Evolutionary conservation across 2,113 vertebrate species (phyloP), one percentile per base, ranked within the genome.

Genomic region (Calidris pugnax): DNA sequence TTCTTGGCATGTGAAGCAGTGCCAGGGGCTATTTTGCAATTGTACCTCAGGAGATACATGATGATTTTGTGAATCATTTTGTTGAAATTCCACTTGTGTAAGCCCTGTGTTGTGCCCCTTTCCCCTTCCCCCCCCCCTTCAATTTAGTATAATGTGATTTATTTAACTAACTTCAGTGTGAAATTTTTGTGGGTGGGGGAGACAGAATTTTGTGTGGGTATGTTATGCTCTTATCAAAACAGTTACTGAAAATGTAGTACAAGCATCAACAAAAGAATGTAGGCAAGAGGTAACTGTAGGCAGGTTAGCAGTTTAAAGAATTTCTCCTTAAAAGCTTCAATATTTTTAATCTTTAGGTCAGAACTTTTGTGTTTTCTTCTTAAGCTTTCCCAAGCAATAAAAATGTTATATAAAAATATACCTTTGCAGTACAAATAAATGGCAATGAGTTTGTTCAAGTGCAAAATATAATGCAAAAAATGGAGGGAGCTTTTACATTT

Each of bases 51-150:
- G 67, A 82, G 14, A 55, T 37, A 39, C 7, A 2, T 21, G 14
- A 39, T 45, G 24, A 35, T 72, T 60, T 82, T 5, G 1, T 71
- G 27, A 66, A 83, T 67, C 2, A 33, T 82, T 74, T 37, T 56
- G 22, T 56, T 82, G 33, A 53, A 56, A 77, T 81, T 74, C 35
- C 22, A 19, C 17, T 71, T 51, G 17, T 56, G 16, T 77, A 56
- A 87, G 10, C 28, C 8, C 16, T 55, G 6, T 30, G 5, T 48
- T 7, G 6, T 21, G 7, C 21, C 2, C 12, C 9, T 2, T 2
- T 18, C 15, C 26, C 45, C 19, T 7, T 19, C 45, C 7, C 24
- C 1, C 8, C 8, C 1, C 2, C 10, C 15, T 18, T 18, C 28
- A 47, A 0, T 80, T 89, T 33, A 71, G 33, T 39, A 71, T 77